phyloP scores from a whole-genome alignment of 2,888 invertebrate species.

The Suillia variegata region DNA sequence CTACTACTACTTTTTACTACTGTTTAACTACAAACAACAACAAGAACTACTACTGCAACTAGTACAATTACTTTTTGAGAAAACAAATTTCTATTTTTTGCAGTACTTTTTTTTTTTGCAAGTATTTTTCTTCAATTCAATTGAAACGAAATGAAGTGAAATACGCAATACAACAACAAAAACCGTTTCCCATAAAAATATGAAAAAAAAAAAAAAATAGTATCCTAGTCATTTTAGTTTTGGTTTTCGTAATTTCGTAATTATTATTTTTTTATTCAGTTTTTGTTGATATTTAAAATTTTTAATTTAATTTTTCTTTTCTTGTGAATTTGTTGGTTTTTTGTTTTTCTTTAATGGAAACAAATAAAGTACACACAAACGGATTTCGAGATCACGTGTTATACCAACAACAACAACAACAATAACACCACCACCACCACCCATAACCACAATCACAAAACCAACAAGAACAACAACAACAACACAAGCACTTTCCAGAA shows the following conservation, averaged over 20 bases:
- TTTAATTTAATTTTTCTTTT: conserved; percentile 22
- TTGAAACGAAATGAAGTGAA: too few species aligned
- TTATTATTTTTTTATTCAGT: conserved; percentile 19
- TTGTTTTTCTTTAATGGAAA: conserved; percentile 25
- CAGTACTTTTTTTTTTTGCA: not conserved
- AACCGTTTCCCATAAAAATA: conserved; percentile 24
- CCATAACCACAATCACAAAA: too few species aligned
- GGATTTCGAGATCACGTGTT: conserved; percentile 30
- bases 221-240: not conserved
- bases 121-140: not conserved
- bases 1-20: not conserved
- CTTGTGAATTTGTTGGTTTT: conserved; percentile 22
- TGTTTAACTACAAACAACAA: too few species aligned
- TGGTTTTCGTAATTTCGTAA: conserved; percentile 24
- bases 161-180: conserved; percentile 14
- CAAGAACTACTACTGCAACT: too few species aligned
- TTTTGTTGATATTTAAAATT: conserved; percentile 28
- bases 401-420: conserved; percentile 28
- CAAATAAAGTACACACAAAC: conserved; percentile 30
- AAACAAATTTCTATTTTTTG: not conserved
- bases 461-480: conserved; percentile 24
- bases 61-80: not conserved
- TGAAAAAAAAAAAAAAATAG: conserved; percentile 18
- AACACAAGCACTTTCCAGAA: conserved; percentile 13
- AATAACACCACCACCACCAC: conserved; percentile 33